Base-by-base conservation (phyloP, 2,888 invertebrate species). In the Dryocosmus kuriphilus region DNA sequence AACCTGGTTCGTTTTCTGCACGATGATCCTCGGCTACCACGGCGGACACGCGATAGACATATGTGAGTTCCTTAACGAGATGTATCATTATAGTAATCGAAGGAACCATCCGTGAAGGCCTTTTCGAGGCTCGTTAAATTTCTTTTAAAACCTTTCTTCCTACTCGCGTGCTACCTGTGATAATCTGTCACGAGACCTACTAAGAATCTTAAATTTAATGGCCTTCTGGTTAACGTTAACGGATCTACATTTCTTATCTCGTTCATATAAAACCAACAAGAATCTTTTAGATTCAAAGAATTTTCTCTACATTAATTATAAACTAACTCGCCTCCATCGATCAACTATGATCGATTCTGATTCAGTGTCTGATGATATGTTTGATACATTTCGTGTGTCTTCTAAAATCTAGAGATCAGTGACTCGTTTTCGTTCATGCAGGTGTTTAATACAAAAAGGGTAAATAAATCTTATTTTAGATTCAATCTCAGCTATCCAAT, bases 11-110 rank as follows among this genome's bases (percentile, higher is more conserved):
- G 85, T 88, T 84, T 84, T 90, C 81, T 88, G 86, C 85, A 86
- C 88, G 82, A 85, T 89, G 82, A 86, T 89, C 85, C 84, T 89
- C 85, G 86, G 83, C 84, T 86, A 86, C 85, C 85, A 85, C 82
- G 84, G 83, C 84, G 89, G 87, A 85, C 86, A 82, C 82, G 89
- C 91, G 83, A 88, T 91, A 88, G 91, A 91, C 90, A 90, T 90
- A 89, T 91, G 91, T 91, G 82, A 90, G 91, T 90, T 82, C 71
- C 51, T 82, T 79, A 81, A 81, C 81, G 63, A 81, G 80, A 74
- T 22, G 57, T 75, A 41, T 78, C 79, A 80, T 81, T 81, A 80
- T 80, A 79, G 77, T 80, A 76, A 81, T 82, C 77, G 81, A 57
- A 57, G 62, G 55, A 73, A 76, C 46, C 76, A 27, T 46, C 41